Evolutionary conservation across 2,113 vertebrate genomes (phyloP), one percentile per base, ranked within the genome.

Genomic region (Meriones unguiculatus): DNA sequence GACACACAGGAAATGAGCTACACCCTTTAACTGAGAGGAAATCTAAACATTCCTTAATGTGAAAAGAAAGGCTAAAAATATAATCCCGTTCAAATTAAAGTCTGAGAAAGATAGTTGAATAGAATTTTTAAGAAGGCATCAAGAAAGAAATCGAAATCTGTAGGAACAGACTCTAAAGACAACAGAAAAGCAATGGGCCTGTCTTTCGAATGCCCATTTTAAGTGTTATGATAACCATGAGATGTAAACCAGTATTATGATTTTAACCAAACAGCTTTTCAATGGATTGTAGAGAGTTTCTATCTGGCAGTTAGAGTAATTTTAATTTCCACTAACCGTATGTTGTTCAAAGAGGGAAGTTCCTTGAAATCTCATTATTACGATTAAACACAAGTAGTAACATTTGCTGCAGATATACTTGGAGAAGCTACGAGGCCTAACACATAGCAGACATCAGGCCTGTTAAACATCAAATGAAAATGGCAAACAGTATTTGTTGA

Each of bases 1-100:
- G 97, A 96, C 69, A 87, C 28, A 82, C 72, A 91, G 67, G 76
- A 93, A 96, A 98, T 94, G 73, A 94, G 32, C 92, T 38, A n/a
- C 20, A 91, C 6, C 4, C 28, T 57, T 77, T 22, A 86, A 5
- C n/a, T 64, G n/a, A 82, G 24, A 87, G 89, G 70, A 77, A 90
- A 95, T 59, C 28, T 70, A 50, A 67, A 91, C 3, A 32, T 2
- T 84, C 64, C 70, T 1, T 93, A 89, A 76, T 2, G 41, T n/a
- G 17, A 8, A 14, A 90, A 70, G 5, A 17, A 54, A 67, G 78
- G n/a, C 7, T 77, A 32, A 41, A 69, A 67, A 30, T 9, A 12
- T 25, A 91, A 17, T 81, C 14, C 28, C 87, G 32, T 85, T 81
- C 93, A 25, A 94, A 90, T 82, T 84, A 82, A 94, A 89, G 87